Evolutionary conservation across 1,140 invertebrate genomes (phyloP), one percentile per base, ranked within the genome.

Genomic region (Pentalonia nigronervosa): DNA sequence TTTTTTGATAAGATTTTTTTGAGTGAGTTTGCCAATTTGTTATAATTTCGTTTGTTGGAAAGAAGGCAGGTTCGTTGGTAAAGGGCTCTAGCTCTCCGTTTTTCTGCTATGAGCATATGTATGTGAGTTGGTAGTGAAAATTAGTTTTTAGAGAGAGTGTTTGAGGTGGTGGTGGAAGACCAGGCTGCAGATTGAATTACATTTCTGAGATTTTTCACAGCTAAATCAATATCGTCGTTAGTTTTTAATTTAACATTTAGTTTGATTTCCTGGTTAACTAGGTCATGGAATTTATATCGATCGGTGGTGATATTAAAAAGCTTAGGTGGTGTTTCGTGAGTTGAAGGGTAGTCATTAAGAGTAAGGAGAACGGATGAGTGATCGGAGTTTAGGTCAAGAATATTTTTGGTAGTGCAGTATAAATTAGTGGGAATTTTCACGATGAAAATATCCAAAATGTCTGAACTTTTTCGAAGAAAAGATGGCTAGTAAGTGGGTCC

Each of bases 11-110:
- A 14, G 8, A 93, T 34, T 93, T 50, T 84, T 81, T 47, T 93
- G 20, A 93, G 48, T 41, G 36, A 48, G 8, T 91, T 91, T 14
- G 34, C 6, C 14, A 91, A 45, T 17, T 34, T 88, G 23, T 89
- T 87, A 45, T 84, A 88, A 7, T 50, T 36, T 30, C 45, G 45
- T 23, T 89, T 89, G 45, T 93, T 20, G 8, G 30, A 84, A 0
- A 34, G 48, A 0, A 84, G 48, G 21, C 53, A n/a, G 11, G 93
- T 88, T 41, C 86, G 17, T 36, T 93, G 86, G n/a, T 50, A 93
- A 23, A 36, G 17, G 1, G n/a, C 53, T 93, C 86, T 87, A 45
- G 84, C 36, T 93, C 86, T 93, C 34, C 86, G 41, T 76, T 81
- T 81, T 81, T 81, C 67, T 34, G 11, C 67, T 36, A 81, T 84